phyloP scores from a whole-genome alignment of 30 jellyfish, hydroid and myxozoan species.

The Aurelia sp. region DNA sequence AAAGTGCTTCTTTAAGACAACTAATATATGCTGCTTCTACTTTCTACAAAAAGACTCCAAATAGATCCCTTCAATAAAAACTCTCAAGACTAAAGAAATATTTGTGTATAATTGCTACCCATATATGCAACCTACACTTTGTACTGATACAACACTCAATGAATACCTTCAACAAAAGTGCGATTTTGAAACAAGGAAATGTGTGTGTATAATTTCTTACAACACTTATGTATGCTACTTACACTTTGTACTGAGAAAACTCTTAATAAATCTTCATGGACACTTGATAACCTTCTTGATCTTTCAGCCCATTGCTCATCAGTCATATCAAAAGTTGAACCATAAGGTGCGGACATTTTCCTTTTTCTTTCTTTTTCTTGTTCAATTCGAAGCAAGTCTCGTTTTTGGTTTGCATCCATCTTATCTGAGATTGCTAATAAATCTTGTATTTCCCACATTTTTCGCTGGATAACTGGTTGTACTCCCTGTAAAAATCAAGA shows the following conservation, averaged over 20 bases:
- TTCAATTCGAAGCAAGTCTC: neutral
- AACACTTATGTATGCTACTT: neutral
- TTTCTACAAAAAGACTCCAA: too few species aligned
- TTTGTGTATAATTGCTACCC: too few species aligned
- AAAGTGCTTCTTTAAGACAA: too few species aligned
- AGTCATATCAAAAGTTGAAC: constrained; percentile 37
- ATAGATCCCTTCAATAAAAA: too few species aligned
- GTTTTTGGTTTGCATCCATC: constrained; percentile 27
- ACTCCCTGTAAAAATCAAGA: constrained; percentile 37
- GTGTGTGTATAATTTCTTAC: neutral
- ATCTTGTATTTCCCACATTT: constrained; percentile 41
- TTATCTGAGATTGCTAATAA: neutral
- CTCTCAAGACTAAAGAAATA: too few species aligned
- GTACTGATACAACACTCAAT: too few species aligned
- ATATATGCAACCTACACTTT: too few species aligned
- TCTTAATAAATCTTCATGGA: constrained; percentile 54
- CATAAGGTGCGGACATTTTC: constrained; percentile 58
- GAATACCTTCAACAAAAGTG: neutral
- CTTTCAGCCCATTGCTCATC: constrained; percentile 36
- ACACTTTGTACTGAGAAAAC: constrained; percentile 44
- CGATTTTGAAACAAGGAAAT: neutral
- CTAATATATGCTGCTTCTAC: too few species aligned
- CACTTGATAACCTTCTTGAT: constrained; percentile 32
- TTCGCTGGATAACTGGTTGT: constrained; percentile 31
- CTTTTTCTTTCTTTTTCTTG: constrained; percentile 42